phyloP scores from a whole-genome alignment of 2,113 vertebrate genomes.

The Pterocles gutturalis region DNA sequence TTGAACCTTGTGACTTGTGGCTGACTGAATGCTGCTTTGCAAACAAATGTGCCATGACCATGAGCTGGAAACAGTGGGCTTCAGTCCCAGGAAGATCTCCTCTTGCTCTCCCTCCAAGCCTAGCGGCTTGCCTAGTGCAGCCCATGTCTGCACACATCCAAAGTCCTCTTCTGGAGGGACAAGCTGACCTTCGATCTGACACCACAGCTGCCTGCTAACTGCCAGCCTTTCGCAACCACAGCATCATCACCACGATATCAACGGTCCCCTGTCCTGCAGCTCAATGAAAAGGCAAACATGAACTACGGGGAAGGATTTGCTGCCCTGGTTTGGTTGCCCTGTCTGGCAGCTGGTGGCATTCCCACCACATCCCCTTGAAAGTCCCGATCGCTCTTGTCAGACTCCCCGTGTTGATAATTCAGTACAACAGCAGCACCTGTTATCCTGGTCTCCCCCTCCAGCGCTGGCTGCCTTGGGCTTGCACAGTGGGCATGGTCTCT shows the following conservation, averaged over 20 bases:
- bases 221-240: not conserved
- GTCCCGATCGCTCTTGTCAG: not conserved
- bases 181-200: not conserved
- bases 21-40: conserved; percentile 31
- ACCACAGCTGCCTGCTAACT: not conserved
- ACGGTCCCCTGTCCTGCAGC: not conserved
- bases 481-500: not conserved
- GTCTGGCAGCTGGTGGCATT: not conserved
- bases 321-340: not conserved
- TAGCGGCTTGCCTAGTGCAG: not conserved
- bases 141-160: not conserved
- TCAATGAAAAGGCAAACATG: not conserved
- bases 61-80: conserved; percentile 34
- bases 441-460: not conserved
- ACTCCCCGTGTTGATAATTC: not conserved
- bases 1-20: conserved; percentile 42
- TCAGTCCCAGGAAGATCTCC: not conserved
- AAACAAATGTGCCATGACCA: conserved; percentile 32
- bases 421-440: not conserved
- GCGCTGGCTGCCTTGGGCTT: not conserved
- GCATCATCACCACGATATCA: not conserved
- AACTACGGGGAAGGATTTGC: not conserved
- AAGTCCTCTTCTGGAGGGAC: not conserved
- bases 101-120: not conserved
- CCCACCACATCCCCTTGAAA: not conserved